phyloP scores from a whole-genome alignment of 2,113 vertebrate genomes.

The Heterotilapia buettikoferi region DNA sequence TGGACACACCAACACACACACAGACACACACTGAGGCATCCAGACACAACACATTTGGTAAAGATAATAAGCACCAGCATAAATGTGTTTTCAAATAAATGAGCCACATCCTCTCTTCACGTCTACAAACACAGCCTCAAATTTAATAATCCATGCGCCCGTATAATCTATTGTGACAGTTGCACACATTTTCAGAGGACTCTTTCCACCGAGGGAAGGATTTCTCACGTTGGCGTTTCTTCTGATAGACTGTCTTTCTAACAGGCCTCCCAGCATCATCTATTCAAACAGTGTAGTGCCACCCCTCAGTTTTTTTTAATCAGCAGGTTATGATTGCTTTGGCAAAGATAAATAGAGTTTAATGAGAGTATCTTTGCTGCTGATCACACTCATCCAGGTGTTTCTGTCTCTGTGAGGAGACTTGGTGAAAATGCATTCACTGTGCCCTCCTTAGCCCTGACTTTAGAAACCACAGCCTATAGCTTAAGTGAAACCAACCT shows the following conservation, averaged over 20 bases:
- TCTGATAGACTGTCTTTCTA: not conserved
- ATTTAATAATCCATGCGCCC: not conserved
- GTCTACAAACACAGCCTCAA: not conserved
- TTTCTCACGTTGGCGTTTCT: not conserved
- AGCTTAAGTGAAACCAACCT: not conserved
- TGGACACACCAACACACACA: not conserved
- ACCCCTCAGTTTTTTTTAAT: not conserved
- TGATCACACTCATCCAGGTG: not conserved
- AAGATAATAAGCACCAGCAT: not conserved
- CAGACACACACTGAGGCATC: not conserved
- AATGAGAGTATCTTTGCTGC: not conserved
- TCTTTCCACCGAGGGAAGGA: too few relatives aligned
- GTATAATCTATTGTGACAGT: not conserved
- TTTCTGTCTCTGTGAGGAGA: not conserved
- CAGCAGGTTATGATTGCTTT: not conserved
- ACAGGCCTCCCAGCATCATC: not conserved
- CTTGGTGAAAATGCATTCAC: not conserved
- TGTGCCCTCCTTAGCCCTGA: not conserved
- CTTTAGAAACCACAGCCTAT: not conserved
- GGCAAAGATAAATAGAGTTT: not conserved
- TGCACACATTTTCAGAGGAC: not conserved
- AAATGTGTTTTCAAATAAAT: not conserved
- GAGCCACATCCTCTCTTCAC: not conserved
- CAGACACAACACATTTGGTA: not conserved
- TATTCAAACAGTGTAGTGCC: not conserved